Base-by-base conservation (phyloP, 1,140 invertebrate species). In the Stegodyphus dumicola region DNA sequence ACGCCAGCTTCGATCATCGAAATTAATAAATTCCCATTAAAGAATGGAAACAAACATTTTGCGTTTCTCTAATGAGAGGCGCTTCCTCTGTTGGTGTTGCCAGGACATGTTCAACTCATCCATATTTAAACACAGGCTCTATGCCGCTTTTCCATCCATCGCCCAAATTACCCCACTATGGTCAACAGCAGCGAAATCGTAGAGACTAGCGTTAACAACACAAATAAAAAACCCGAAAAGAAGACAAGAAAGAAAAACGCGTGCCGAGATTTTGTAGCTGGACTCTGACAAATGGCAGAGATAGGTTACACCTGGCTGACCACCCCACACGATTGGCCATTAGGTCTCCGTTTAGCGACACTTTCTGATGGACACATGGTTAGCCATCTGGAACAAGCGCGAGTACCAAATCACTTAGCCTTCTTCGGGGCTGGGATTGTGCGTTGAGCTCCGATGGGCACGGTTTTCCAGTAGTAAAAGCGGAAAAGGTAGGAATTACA, bases 261-360 rank as follows among this genome's bases (percentile, higher is more conserved):
- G 81, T 76, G 81, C 81, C 81, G 73, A 70, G 81, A 85, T 85
- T 85, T 85, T 85, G 81, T 85, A 85, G 64, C 81, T 48, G 18
- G 66, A 70, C 52, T 54, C 81, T 85, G 81, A 85, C 81, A 85
- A 85, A 85, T 85, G 65, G 74, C 81, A 70, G 65, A 74, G 53
- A 76, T 69, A 11, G 74, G 81, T 76, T 52, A 70, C 74, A 85
- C 81, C 81, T 85, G 81, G 73, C 48, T 85, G 81, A 70, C 73
- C 81, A 85, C 73, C 81, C 81, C 74, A 77, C 81, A 60, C 81
- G 73, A 85, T 70, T 85, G 81, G 73, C 66, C 71, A 85, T 85
- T 85, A 85, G 81, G 81, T 70, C 74, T 51, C 49, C 81, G 74
- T 85, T 85, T 85, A 85, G 81, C 81, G 71, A 85, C 74, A 85